Base-by-base conservation (phyloP, 2,113 vertebrate species). In the Plecturocebus donacophilus region DNA sequence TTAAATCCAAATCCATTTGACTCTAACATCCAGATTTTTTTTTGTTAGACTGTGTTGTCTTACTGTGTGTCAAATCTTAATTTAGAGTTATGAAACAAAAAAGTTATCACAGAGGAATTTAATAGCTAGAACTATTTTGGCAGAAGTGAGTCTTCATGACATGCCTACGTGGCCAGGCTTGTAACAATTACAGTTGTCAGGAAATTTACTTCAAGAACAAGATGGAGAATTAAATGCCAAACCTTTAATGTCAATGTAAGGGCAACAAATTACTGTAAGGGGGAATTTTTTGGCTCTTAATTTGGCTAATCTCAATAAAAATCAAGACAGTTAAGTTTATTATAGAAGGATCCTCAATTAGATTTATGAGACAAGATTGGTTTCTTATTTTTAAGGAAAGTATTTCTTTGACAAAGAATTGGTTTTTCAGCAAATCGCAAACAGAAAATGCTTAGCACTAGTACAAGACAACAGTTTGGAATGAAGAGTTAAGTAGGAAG, bases 221-320 rank as follows among this genome's bases (percentile, higher is more conserved):
- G 71, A 86, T 27, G 89, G 61, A 94, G 38, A 95, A 96, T 12
- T 64, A 68, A 84, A 66, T 85, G 86, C 0, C 73, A 98, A 79
- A 79, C 77, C 52, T 82, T 88, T 14, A 96, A 45, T 77, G 96
- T 64, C 27, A 32, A 64, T 2, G 61, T 64, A 64, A 64, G 27
- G 61, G 61, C 27, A 64, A 64, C 61, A 64, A 64, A 64, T 64
- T 64, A 64, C 47, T 49, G 20, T 75, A 87, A 66, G 42, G 45
- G 45, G 61, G 54, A 64, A 70, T 87, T 40, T 73, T 58, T 32
- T 76, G n/a, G 93, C 21, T 21, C 27, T 61, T 5, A 79, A 12
- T 95, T 64, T 95, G 79, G 81, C 32, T 64, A 90, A 66, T 68
- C 32, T 56, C 91, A 81, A 91, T 49, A 96, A 97, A 76, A 95